Evolutionary conservation across 2,888 invertebrate species (phyloP).

Genomic region (Lutraria lutraria): DNA sequence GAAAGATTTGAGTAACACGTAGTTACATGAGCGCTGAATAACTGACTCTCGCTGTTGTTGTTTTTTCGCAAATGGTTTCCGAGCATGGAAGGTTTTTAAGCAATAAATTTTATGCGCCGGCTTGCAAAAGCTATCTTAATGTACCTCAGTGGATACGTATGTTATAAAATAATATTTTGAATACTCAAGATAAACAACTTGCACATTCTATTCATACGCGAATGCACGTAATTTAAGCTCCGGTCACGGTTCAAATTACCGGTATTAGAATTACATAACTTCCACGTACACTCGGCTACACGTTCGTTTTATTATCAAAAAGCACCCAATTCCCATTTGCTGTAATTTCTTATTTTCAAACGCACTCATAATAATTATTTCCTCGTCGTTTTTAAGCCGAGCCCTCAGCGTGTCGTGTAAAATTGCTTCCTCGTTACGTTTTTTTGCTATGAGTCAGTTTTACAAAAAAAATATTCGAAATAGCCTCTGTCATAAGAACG

Average conservation of each 20-base stretch:
- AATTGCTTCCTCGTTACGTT: not conserved
- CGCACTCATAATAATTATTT: conserved; percentile 15
- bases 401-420: conserved; percentile 4
- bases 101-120: too few relatives aligned
- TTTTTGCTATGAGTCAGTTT: not conserved
- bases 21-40: too few relatives aligned
- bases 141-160: too few relatives aligned
- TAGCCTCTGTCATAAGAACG: not conserved
- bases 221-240: not conserved
- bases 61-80: too few relatives aligned
- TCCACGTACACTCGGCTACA: not conserved
- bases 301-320: conserved; percentile 12
- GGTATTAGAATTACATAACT: not conserved
- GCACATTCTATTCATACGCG: not conserved
- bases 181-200: not conserved
- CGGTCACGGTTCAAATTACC: not conserved
- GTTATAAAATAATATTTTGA: too few relatives aligned
- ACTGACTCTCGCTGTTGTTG: too few relatives aligned
- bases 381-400: not conserved
- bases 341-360: not conserved
- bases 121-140: too few relatives aligned
- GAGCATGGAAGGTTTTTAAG: too few relatives aligned
- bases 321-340: conserved; percentile 1
- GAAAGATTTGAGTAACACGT: too few relatives aligned
- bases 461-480: not conserved